Conservation (phyloP, 2,113 vertebrate genomes). For the Okapia johnstoni region DNA sequence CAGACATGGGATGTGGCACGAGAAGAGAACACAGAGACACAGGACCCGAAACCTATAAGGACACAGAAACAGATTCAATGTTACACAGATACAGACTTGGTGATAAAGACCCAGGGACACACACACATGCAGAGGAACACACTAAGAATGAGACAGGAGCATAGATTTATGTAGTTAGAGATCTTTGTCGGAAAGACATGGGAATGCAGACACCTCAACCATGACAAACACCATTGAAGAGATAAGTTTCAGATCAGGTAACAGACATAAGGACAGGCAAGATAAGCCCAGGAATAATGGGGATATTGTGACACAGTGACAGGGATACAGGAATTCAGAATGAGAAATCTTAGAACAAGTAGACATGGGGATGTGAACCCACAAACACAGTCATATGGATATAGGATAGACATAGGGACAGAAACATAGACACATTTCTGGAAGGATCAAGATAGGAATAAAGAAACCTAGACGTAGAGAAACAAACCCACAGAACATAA, state of each 20-base stretch:
- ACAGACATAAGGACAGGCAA: not conserved
- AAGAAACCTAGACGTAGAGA: not conserved
- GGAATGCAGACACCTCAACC: not conserved
- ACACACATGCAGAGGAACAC: not conserved
- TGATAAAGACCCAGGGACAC: not conserved
- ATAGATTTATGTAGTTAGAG: not conserved
- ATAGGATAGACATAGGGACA: not conserved
- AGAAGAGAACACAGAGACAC: not conserved
- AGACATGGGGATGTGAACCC: not conserved
- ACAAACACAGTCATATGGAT: not conserved
- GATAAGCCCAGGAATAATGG: not conserved
- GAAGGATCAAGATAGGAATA: not conserved
- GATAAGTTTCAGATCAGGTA: not conserved
- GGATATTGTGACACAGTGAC: not conserved
- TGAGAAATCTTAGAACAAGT: not conserved
- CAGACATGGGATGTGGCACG: not conserved
- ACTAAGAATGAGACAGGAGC: not conserved
- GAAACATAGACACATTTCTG: not conserved
- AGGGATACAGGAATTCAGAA: not conserved
- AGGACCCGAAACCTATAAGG: not conserved
- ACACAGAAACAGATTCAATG: not conserved
- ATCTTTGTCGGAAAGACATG: not conserved
- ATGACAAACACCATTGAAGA: not conserved
- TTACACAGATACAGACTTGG: not conserved
- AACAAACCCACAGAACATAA: not conserved